phyloP scores from a whole-genome alignment of 2,113 vertebrate genomes.

The Cinclus mexicanus region DNA sequence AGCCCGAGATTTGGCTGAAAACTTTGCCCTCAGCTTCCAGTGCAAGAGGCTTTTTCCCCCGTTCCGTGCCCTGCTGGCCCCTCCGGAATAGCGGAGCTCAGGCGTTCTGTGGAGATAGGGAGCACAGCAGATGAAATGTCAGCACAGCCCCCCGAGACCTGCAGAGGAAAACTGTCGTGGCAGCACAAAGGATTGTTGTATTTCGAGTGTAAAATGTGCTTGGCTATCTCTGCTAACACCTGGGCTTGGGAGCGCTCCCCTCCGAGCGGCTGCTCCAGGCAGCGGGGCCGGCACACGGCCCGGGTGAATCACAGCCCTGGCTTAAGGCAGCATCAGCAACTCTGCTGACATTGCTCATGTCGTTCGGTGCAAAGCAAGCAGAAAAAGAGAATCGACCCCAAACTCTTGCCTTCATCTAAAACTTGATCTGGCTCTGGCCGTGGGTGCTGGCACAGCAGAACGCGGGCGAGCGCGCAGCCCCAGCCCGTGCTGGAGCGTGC shows the following conservation, averaged over 20 bases:
- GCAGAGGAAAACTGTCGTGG: neutral
- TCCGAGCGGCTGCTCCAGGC: neutral
- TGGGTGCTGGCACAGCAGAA: slow-evolving; percentile 23
- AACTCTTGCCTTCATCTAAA: neutral
- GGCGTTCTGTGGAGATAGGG: neutral
- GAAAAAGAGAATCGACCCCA: neutral
- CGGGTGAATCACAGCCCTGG: neutral
- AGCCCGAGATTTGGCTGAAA: neutral
- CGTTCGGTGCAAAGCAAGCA: slow-evolving; percentile 33
- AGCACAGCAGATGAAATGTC: neutral
- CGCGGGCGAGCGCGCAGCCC: neutral
- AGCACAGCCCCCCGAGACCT: neutral
- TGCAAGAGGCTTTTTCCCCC: neutral
- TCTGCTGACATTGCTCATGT: neutral
- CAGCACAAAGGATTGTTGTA: neutral
- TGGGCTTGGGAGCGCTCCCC: neutral
- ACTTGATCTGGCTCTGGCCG: neutral
- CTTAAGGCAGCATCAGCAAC: slow-evolving; percentile 18
- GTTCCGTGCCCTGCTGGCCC: neutral
- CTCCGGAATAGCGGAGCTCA: neutral
- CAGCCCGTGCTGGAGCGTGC: neutral
- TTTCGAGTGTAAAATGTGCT: neutral
- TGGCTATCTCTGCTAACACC: neutral
- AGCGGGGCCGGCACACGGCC: neutral
- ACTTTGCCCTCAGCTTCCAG: neutral